Base-by-base conservation (phyloP, 2,888 invertebrate genomes). In the Pristionchus entomophagus region DNA sequence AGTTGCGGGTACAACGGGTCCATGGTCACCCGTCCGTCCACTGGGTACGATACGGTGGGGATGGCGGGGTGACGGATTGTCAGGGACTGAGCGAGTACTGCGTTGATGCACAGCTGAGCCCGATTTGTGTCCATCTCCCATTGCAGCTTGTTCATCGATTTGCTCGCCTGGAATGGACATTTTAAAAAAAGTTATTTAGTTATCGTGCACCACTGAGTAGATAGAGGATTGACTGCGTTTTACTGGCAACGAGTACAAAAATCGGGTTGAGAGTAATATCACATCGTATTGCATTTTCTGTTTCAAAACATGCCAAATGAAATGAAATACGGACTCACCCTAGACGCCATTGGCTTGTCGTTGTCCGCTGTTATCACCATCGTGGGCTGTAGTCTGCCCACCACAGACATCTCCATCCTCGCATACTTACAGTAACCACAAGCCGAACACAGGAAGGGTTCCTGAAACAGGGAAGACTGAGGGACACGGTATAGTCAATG, bases 401-500 rank as follows among this genome's bases (percentile, higher is more conserved):
- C 96, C 86, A 98, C 95, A 17, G 97, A 97, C 94, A 97, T 97
- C 94, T 99, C 99, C 94, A 99, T 98, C 94, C 99, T 98, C 53
- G 98, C 99, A 94, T 99, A 99, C 95, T 99, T 99, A 95, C 99
- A 99, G 95, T 97, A 99, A 0, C 99, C 99, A 94, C 99, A 99
- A 6, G 98, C 97, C 94, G 98, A 98, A 94, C 99, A 99, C 38
- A 99, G 95, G 95, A 99, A 99, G 0, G 99, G 99, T 94, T 99
- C 99, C 94, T 86, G 53, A 59, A 45, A 45, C 45, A 45, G 14
- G 45, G 45, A 59, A 26, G 10, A 87, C 65, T 22, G 35, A 85
- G 26, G 45, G 35, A 26, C 6, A 1, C 22, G 12, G 10, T 26
- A 38, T n/a, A n/a, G n/a, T n/a, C n/a, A n/a, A n/a, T n/a, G n/a